Evolutionary conservation across 2,888 invertebrate species (phyloP), one percentile per base, ranked within the genome.

Genomic region (Euplexia lucipara): DNA sequence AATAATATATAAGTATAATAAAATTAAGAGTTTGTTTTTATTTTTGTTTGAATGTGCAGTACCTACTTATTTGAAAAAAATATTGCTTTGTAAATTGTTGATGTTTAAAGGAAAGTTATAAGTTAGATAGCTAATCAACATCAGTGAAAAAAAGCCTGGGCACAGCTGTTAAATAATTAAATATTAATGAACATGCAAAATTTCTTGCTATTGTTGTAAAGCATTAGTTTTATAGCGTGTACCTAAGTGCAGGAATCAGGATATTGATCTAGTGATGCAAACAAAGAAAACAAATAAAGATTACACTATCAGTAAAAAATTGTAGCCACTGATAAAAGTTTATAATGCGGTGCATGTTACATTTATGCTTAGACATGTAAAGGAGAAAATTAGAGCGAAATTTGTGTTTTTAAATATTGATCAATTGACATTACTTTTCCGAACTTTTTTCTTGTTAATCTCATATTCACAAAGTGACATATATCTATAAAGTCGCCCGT

Each of bases 231-330:
- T 34, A 18, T 14, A 35, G 20, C 26, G 10, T 30, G 30, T 20
- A 18, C n/a, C 6, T 16, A 30, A 56, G 34, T 26, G 35, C 35
- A 37, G 5, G 16, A 20, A 30, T 54, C 14, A 35, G 32, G 8
- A 47, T 16, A 35, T 12, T 18, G 18, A 44, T 49, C 34, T 47
- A 47, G 18, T n/a, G 14, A 56, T 34, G 26, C 20, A 47, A 66
- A 66, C 30, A 66, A 57, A 47, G 45, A 65, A 26, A 39, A 67
- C n/a, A 56, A 66, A 66, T 52, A 52, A 67, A 56, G 35, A 68
- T 57, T 35, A 16, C n/a, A 32, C 9, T 65, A 57, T 68, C 45
- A 47, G 18, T 69, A 34, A 69, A 35, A n/a, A 32, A 22, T 56
- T 26, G 22, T 54, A 44, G 32, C 37, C 44, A 69, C 69, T 18